Conservation (phyloP, 2,113 vertebrate species). For the Phaetusa simplex region DNA sequence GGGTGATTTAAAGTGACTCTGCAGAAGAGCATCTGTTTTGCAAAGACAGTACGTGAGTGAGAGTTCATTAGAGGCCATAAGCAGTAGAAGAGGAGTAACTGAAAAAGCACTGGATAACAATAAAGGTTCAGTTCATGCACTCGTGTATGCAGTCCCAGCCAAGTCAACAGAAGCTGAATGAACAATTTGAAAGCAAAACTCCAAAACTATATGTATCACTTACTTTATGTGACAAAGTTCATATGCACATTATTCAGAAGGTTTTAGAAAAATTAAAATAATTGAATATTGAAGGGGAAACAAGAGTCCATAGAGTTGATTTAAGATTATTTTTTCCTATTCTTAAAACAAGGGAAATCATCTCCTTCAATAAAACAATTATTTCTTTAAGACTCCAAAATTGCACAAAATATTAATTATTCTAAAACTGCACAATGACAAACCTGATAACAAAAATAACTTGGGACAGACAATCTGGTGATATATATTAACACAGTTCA, state of each 20-base stretch:
- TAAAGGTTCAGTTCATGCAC: not conserved
- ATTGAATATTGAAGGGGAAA: not conserved
- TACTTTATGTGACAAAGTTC: not conserved
- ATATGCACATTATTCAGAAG: not conserved
- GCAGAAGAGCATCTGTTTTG: not conserved
- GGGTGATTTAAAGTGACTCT: not conserved
- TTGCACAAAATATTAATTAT: not conserved
- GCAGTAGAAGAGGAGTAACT: not conserved
- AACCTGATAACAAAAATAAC: not conserved
- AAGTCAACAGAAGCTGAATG: not conserved
- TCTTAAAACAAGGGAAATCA: not conserved
- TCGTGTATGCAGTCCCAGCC: not conserved
- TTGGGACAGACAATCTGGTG: not conserved
- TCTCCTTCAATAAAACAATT: not conserved
- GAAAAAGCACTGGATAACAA: not conserved
- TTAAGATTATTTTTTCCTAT: not conserved
- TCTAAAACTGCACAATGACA: not conserved
- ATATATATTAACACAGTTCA: not conserved
- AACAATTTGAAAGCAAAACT: not conserved
- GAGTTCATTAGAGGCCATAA: not conserved
- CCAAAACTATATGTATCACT: rapidly evolving
- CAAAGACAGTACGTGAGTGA: not conserved
- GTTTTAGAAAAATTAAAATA: not conserved
- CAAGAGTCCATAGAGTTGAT: not conserved
- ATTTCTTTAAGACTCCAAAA: not conserved